A percentile compares a stretch with the other conserved stretches of the same genome.
phyloP scores from a whole-genome alignment of 2,888 invertebrate genomes.

The Hymenopus coronatus region DNA sequence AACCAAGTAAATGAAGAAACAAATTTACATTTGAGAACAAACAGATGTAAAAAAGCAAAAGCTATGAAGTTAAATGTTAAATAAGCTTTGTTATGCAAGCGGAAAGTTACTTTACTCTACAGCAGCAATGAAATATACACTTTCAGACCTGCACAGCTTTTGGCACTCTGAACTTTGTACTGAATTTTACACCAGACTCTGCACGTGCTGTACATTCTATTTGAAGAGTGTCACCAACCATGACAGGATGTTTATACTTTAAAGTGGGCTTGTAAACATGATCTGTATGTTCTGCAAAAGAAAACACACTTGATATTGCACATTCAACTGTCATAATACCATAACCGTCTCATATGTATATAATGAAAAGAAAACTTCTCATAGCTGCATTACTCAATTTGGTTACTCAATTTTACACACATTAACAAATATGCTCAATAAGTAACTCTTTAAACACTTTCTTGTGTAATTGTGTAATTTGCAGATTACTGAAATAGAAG shows the following conservation, averaged over 20 bases:
- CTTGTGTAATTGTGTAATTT: no score
- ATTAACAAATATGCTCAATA: no score
- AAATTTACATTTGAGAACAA: not conserved
- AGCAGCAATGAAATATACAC: not conserved
- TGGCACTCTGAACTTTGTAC: not conserved
- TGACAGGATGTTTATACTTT: not conserved
- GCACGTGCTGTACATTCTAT: slow-evolving; percentile 2
- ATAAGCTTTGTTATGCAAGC: no score
- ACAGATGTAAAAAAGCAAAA: not conserved
- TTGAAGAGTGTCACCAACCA: not conserved
- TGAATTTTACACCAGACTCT: not conserved
- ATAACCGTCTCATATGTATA: not conserved
- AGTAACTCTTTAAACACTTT: no score
- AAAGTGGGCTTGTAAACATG: not conserved
- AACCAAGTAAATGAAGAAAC: not conserved
- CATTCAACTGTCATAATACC: not conserved
- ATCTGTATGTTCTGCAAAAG: not conserved
- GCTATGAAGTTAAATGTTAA: not conserved
- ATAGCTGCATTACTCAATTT: no score
- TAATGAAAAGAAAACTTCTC: no score
- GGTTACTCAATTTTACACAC: no score
- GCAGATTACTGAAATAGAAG: no score
- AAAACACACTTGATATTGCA: not conserved
- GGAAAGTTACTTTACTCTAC: not conserved
- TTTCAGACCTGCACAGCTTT: not conserved